Evolutionary conservation across 2,797 vertebrate genomes (phyloP), one percentile per base, ranked within the genome.

Genomic region (Ptychadena robeensis): DNA sequence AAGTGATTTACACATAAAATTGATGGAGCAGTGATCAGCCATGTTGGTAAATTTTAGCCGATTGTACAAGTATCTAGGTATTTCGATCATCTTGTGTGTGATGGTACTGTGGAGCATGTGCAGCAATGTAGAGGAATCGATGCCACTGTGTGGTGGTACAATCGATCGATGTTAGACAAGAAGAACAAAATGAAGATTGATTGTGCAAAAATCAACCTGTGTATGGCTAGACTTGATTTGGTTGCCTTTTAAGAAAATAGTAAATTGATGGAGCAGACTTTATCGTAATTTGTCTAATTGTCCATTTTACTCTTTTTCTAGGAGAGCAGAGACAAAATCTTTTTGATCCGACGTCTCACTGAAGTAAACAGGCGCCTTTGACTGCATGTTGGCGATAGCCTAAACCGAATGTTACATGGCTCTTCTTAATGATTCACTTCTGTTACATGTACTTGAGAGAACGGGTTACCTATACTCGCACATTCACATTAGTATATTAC

Each of bases 271-370:
- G 1, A 8, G 10, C 11, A 40, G 15, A 53, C 44, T 22, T 2
- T 22, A 22, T 22, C 10, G 22, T 2, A 8, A 1, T 22, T 53
- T 44, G 14, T 44, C 14, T 44, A 44, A 44, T 44, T 44, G 4
- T 81, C 8, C 35, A 6, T 63, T 2, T 31, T 83, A 79, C 9
- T 35, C n/a, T 31, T 73, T 80, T 74, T 83, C 27, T 86, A 97
- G 96, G 95, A 95, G 85, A 90, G 95, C 28, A 92, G 91, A 27
- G 96, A 98, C 91, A 97, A 97, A 86, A 91, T 87, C n/a, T 99
- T 97, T 86, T 91, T 97, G 18, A 96, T 97, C 85, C 92, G 92
- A 88, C 96, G 95, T 87, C 90, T 97, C 84, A 88, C 91, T 10
- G 96, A 96, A 93, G 95, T 95, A 67, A 95, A 96, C 87, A 89